Base-by-base conservation (phyloP, 2,797 vertebrate genomes). In the Sciurus vulgaris region DNA sequence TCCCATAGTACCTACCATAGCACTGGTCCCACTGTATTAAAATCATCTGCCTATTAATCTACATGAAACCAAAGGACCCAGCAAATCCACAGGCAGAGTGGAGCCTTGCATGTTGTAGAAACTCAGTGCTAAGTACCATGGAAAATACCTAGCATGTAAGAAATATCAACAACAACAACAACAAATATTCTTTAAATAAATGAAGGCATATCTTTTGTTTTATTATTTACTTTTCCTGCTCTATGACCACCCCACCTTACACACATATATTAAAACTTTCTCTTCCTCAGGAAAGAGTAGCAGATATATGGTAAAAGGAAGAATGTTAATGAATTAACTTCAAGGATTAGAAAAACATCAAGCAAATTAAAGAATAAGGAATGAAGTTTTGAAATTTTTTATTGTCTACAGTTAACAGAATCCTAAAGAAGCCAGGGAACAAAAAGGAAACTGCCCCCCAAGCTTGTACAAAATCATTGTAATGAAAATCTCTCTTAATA, bases 271-370 rank as follows among this genome's bases (percentile, higher is more conserved):
- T 33, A 88, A 83, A 84, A 35, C 24, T 30, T 35, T 33, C 24
- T 78, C 41, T 35, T 93, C 33, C n/a, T 88, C n/a, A 82, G 79
- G 44, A 13, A 11, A 61, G 33, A 28, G 17, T 72, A 44, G 47
- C 51, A 74, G 20, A 63, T 70, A 61, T 72, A 18, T 59, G 33
- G 28, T 76, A 86, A 90, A 92, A 89, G 59, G 82, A 82, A 93
- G 35, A 61, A 35, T 77, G 3, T 10, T 77, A 51, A 91, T 26
- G 15, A 96, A 95, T 76, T 76, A 61, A 85, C 13, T 82, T 77
- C 30, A 77, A 73, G 44, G 17, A 15, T 73, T 87, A 95, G 24
- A 81, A 96, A 86, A 89, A 92, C 49, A 74, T 78, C 61, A 74
- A 74, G n/a, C 26, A 63, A 85, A 70, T 11, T 89, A 11, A 15